Conservation (phyloP, 2,797 vertebrate species). For the Pangasius sanitwongsei region DNA sequence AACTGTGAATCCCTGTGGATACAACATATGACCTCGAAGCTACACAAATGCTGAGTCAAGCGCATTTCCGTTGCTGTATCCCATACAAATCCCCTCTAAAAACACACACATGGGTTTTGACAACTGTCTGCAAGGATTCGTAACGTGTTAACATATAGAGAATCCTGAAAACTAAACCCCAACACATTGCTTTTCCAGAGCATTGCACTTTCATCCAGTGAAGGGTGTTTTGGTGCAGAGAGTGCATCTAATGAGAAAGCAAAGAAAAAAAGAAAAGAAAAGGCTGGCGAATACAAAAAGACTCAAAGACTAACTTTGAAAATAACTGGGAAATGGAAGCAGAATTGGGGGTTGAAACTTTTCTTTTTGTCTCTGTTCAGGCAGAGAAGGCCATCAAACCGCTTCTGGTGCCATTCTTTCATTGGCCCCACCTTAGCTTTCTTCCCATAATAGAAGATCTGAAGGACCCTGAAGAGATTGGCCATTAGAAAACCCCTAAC, state of each 20-base stretch:
- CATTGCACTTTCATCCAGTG: constrained; percentile 24
- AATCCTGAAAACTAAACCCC: constrained; percentile 5
- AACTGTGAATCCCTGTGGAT: constrained; percentile 26
- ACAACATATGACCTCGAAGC: constrained; percentile 24
- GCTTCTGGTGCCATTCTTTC: constrained; percentile 58
- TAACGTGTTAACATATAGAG: constrained; percentile 24
- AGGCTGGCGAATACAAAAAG: constrained; percentile 13
- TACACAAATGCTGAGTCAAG: constrained; percentile 44
- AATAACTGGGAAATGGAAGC: constrained; percentile 50
- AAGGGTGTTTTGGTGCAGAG: constrained; percentile 22
- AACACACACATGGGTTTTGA: neutral
- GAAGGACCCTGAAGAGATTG: constrained; percentile 40
- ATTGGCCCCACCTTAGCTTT: constrained; percentile 28
- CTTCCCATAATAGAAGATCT: constrained; percentile 52
- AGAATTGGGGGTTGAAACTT: constrained; percentile 61
- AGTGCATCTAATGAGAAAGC: constrained; percentile 33
- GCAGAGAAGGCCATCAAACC: constrained; percentile 64
- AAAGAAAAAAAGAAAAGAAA: constrained; percentile 8
- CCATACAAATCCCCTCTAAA: constrained; percentile 20
- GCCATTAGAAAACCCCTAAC: constrained; percentile 47
- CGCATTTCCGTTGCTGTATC: constrained; percentile 19
- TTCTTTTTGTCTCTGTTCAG: constrained; percentile 51
- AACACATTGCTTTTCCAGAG: constrained; percentile 21
- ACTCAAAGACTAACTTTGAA: constrained; percentile 41
- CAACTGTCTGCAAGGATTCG: neutral